These are phyloP conservation scores for Phengaris alcon DNA, from an alignment of 2,888 invertebrate species.

Conservation along the genomic window DNA sequence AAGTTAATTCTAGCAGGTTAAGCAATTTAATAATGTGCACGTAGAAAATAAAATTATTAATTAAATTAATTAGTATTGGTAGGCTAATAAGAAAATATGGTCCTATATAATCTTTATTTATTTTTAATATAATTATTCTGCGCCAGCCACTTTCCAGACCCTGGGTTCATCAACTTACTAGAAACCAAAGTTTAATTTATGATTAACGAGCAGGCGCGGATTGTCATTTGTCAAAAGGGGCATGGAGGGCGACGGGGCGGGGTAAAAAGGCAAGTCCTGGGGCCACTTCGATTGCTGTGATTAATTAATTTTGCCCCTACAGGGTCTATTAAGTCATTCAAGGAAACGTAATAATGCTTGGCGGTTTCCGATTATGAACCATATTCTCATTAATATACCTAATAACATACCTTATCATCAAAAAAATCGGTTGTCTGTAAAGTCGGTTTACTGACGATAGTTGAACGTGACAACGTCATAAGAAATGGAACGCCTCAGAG, in stretches of 20 bases:
- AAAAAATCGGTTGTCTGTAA: too few relatives aligned
- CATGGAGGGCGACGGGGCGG: neutral
- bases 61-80: too few relatives aligned
- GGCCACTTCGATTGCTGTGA: constrained; percentile 22
- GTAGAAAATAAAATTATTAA: too few relatives aligned
- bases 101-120: too few relatives aligned
- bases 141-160: neutral
- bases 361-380: neutral
- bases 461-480: too few relatives aligned
- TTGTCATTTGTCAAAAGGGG: constrained; percentile 9
- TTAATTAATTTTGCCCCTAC: constrained; percentile 7
- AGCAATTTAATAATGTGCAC: too few relatives aligned
- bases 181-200: constrained; percentile 2
- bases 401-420: too few relatives aligned
- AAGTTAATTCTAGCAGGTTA: too few relatives aligned
- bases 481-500: too few relatives aligned
- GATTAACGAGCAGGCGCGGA: constrained; percentile 11
- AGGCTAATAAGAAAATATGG: too few relatives aligned
- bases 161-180: neutral
- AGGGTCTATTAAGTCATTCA: constrained; percentile 17
- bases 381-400: neutral
- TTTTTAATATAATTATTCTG: neutral
- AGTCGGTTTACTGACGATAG: too few relatives aligned
- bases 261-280: constrained; percentile 8
- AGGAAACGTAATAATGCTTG: constrained; percentile 1